Evolutionary conservation across 2,888 invertebrate genomes (phyloP).

Genomic region (Meteorus cinctellus): DNA sequence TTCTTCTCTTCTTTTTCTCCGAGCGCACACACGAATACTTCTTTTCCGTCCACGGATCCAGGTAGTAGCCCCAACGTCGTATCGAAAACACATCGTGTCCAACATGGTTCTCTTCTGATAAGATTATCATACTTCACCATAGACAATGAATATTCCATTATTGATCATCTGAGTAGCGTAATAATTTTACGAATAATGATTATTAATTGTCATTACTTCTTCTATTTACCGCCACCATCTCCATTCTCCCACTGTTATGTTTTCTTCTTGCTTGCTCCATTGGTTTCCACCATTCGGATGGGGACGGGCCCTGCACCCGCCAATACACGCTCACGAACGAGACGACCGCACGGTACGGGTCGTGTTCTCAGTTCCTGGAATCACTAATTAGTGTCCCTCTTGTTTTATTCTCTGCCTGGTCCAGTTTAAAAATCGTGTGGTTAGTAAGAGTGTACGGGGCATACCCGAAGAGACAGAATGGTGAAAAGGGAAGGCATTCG

Average conservation of each 20-base stretch:
- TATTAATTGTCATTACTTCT: not conserved
- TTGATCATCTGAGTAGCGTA: not conserved
- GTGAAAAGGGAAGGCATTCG: conserved; percentile 28
- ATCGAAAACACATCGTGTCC: conserved; percentile 72
- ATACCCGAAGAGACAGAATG: not conserved
- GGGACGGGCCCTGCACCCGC: conserved; percentile 14
- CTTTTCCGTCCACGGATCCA: conserved; percentile 45
- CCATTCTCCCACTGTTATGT: not conserved
- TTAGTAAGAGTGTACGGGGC: conserved; percentile 45
- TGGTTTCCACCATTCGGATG: conserved; percentile 11
- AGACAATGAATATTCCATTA: conserved; percentile 4
- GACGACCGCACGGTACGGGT: conserved; percentile 60
- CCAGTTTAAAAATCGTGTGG: conserved; percentile 65
- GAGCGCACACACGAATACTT: conserved; percentile 44
- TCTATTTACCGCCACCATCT: not conserved
- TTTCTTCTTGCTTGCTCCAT: not conserved
- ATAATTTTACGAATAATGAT: not conserved
- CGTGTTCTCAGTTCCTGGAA: conserved; percentile 72
- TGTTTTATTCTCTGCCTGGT: conserved; percentile 67
- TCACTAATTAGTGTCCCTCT: conserved; percentile 72
- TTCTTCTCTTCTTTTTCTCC: conserved; percentile 1
- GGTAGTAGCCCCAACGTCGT: conserved; percentile 61
- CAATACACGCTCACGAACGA: conserved; percentile 51
- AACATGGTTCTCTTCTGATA: conserved; percentile 68
- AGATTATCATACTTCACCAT: conserved; percentile 62